These are phyloP conservation scores for Acyrthosiphon pisum DNA, from an alignment of 1,140 invertebrate species.

Conservation along the genomic window DNA sequence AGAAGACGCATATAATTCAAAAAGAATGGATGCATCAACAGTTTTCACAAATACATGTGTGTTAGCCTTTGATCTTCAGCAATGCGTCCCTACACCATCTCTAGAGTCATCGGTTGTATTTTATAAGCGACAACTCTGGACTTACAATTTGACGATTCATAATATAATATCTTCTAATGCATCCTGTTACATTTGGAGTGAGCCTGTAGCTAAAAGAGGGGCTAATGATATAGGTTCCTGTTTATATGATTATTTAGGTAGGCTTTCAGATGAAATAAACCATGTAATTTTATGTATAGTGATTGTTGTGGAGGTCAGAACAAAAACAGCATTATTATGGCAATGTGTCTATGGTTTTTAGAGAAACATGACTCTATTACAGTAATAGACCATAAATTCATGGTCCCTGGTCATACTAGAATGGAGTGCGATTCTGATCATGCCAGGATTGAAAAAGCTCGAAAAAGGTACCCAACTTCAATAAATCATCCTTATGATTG, in stretches of 20 bases:
- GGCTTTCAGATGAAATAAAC: background rate
- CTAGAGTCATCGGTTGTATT: conserved; percentile 39
- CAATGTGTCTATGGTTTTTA: no score
- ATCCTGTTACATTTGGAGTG: background rate
- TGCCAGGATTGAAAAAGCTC: no score
- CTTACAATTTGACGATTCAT: conserved; percentile 29
- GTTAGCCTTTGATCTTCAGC: conserved; percentile 54
- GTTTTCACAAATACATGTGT: background rate
- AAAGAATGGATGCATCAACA: no score
- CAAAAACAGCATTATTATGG: no score
- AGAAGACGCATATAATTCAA: no score
- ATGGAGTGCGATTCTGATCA: no score
- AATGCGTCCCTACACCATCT: conserved; percentile 53
- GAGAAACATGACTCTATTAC: no score
- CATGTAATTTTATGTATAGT: conserved; percentile 33
- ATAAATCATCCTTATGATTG: no score
- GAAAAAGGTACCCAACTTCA: no score
- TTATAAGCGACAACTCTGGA: conserved; percentile 57
- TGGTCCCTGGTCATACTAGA: no score
- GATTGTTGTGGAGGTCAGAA: conserved; percentile 44
- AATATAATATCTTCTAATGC: background rate
- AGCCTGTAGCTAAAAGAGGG: conserved; percentile 16
- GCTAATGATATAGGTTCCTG: conserved; percentile 15
- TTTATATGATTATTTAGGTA: background rate
- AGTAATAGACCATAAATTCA: no score